Conservation (phyloP, 2,113 vertebrate genomes). For the Solea senegalensis region DNA sequence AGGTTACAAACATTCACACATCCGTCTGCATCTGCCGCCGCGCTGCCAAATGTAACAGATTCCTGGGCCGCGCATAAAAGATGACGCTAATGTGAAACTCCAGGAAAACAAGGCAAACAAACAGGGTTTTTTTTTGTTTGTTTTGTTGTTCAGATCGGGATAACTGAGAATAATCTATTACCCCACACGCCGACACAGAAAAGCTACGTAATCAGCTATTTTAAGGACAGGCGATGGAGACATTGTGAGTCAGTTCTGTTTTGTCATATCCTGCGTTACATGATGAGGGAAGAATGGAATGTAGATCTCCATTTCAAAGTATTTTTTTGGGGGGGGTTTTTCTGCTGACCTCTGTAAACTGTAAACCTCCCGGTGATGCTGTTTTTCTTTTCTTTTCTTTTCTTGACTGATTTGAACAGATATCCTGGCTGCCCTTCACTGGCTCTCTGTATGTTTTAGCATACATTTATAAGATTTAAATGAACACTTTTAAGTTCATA, state of each 20-base stretch:
- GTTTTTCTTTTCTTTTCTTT: not conserved
- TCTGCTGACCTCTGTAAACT: not conserved
- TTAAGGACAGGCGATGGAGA: not conserved
- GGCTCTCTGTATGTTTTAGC: too few species aligned
- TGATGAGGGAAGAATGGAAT: conserved; percentile 26
- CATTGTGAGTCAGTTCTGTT: not conserved
- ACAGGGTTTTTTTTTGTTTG: not conserved
- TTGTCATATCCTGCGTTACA: conserved; percentile 2
- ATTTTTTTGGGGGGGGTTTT: too few species aligned
- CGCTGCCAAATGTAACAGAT: conserved; percentile 42
- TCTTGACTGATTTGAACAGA: not conserved
- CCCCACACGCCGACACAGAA: not conserved
- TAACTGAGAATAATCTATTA: not conserved
- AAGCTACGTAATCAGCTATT: conserved; percentile 15
- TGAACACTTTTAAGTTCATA: too few species aligned
- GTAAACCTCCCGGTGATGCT: conserved; percentile 3
- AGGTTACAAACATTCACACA: conserved; percentile 47
- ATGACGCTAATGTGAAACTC: conserved; percentile 8
- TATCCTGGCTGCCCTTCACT: too few species aligned
- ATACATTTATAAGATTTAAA: too few species aligned
- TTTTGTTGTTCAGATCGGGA: conserved; percentile 17
- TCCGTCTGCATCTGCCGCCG: conserved; percentile 32
- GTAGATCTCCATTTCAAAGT: not conserved
- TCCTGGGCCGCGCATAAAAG: conserved; percentile 50
- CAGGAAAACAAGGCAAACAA: conserved; percentile 36